Conservation (phyloP, 1,140 invertebrate species). For the Euura lappo region DNA sequence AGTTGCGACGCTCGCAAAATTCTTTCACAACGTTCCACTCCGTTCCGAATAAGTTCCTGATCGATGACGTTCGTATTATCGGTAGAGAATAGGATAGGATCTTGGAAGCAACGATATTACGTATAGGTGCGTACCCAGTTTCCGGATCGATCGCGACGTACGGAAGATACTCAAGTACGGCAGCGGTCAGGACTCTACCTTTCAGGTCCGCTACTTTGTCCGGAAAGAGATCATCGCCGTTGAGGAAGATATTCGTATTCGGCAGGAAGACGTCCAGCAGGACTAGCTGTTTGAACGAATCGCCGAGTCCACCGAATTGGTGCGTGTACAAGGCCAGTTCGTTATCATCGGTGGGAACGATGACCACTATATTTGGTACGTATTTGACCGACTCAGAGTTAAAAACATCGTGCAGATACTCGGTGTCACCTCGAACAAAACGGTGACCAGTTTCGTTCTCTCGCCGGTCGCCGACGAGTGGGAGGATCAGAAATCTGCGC, state of each 20-base stretch:
- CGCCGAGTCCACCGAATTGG: background rate
- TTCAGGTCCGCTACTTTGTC: background rate
- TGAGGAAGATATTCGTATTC: background rate
- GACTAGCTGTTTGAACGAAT: background rate
- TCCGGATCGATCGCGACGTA: background rate
- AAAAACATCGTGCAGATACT: no score
- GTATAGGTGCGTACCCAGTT: no score
- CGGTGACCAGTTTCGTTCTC: no score
- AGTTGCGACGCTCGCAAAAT: conserved; percentile 50
- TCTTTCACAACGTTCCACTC: conserved; percentile 48
- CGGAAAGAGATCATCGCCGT: background rate
- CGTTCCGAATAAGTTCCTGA: conserved; percentile 45
- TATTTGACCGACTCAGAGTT: background rate
- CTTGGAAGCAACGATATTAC: no score
- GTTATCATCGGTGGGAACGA: background rate
- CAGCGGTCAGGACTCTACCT: background rate
- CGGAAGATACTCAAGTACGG: background rate
- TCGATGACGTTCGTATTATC: no score
- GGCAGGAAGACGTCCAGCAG: background rate
- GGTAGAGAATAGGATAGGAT: no score
- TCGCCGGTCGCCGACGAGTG: no score
- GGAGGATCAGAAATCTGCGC: no score
- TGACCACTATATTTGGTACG: background rate
- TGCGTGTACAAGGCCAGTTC: background rate
- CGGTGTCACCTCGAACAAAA: no score